Conservation (phyloP, 2,113 vertebrate species). For the Labrus mixtus region DNA sequence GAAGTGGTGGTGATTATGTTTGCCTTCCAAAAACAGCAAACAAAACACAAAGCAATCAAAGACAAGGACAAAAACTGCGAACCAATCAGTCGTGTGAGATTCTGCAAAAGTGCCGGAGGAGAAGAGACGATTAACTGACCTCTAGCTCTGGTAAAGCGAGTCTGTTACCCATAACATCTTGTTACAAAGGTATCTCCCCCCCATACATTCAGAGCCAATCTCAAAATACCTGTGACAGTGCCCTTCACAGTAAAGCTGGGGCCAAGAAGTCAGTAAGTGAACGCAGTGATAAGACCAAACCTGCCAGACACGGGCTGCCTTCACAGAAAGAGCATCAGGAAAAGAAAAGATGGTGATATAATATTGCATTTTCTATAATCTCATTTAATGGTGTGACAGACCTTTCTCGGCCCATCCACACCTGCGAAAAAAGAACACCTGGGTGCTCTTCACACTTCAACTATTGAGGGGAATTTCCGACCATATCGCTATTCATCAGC, state of each 20-base stretch:
- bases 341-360: slow-evolving; percentile 23
- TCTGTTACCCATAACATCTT: slow-evolving; percentile 64
- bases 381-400: slow-evolving; percentile 33
- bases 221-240: slow-evolving; percentile 55
- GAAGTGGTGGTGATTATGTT: slow-evolving; percentile 37
- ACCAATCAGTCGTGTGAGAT: slow-evolving; percentile 58
- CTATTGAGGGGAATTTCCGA: background rate
- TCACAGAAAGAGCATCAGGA: slow-evolving; percentile 21
- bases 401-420: slow-evolving; percentile 9
- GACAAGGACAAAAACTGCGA: slow-evolving; percentile 20
- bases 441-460: slow-evolving; percentile 14
- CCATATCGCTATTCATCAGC: background rate
- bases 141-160: slow-evolving; percentile 47
- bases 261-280: slow-evolving; percentile 49
- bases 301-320: slow-evolving; percentile 18
- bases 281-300: slow-evolving; percentile 42
- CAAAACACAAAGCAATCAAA: slow-evolving; percentile 26
- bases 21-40: slow-evolving; percentile 26
- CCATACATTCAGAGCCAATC: slow-evolving; percentile 38
- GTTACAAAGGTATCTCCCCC: slow-evolving; percentile 55
- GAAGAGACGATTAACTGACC: slow-evolving; percentile 63
- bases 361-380: slow-evolving; percentile 43
- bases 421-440: background rate
- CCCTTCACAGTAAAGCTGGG: slow-evolving; percentile 49
- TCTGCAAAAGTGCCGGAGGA: slow-evolving; percentile 23